These are phyloP conservation scores for Corvus moneduloides DNA, from an alignment of 2,113 vertebrate species.

Conservation along the genomic window DNA sequence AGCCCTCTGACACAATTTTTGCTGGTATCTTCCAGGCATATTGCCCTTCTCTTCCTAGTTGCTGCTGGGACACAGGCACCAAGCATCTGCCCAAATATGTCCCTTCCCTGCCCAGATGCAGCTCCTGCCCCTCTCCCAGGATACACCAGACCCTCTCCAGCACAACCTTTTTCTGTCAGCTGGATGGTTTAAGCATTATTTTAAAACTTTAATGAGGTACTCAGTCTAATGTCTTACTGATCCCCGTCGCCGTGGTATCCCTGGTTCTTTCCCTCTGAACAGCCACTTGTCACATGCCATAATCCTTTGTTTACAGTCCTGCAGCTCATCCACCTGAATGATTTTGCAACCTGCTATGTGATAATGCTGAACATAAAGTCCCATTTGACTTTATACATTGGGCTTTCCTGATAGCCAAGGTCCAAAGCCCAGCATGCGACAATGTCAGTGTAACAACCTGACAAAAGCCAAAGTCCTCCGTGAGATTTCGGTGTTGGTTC, in stretches of 20 bases:
- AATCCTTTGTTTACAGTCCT: not conserved
- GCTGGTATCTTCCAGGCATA: not conserved
- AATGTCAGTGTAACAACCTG: not conserved
- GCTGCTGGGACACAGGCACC: not conserved
- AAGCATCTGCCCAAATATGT: not conserved
- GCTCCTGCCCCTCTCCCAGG: not conserved
- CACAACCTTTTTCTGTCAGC: not conserved
- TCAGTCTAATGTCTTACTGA: not conserved
- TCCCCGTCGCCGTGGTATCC: not conserved
- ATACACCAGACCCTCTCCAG: not conserved
- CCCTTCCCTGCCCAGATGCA: not conserved
- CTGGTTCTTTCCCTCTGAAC: not conserved
- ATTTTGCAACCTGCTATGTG: not conserved
- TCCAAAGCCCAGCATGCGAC: not conserved
- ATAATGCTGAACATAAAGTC: not conserved
- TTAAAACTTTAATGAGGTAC: not conserved
- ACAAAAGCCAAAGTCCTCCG: not conserved
- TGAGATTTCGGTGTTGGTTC: not conserved
- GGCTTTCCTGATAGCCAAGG: not conserved
- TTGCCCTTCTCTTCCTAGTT: not conserved
- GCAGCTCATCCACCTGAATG: not conserved
- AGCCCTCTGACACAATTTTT: not conserved
- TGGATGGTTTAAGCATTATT: not conserved
- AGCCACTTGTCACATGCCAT: not conserved
- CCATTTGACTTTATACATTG: not conserved